phyloP scores from a whole-genome alignment of 2,888 invertebrate genomes.

The Chironomus riparius region DNA sequence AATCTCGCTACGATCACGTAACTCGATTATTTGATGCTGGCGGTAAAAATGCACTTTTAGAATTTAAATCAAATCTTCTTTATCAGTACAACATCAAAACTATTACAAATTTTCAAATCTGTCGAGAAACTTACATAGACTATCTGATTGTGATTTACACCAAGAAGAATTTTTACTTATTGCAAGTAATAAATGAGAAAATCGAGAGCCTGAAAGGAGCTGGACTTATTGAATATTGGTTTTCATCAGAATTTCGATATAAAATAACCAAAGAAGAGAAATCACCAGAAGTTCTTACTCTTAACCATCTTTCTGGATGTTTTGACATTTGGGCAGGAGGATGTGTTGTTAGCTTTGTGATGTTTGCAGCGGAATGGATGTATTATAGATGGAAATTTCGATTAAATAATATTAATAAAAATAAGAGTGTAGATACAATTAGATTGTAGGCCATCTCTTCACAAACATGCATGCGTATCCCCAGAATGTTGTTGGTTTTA shows the following conservation, averaged over 20 bases:
- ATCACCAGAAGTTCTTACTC: not conserved
- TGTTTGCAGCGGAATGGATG: not conserved
- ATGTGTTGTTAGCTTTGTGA: not conserved
- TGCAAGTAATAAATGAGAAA: not conserved
- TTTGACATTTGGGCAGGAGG: not conserved
- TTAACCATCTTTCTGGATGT: not conserved
- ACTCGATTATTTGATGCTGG: too few species aligned
- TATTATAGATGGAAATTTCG: too few species aligned
- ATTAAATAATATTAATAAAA: too few species aligned
- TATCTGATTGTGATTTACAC: slow-evolving; percentile 3
- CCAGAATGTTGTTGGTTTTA: too few species aligned
- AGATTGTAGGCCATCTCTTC: too few species aligned
- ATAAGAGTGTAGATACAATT: too few species aligned
- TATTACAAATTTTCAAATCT: not conserved
- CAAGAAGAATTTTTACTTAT: not conserved
- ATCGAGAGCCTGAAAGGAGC: not conserved
- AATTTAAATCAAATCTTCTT: too few species aligned
- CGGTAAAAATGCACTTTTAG: too few species aligned
- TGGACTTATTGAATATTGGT: slow-evolving; percentile 6
- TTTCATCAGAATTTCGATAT: not conserved
- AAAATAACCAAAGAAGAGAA: not conserved
- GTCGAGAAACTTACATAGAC: not conserved
- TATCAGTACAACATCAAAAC: too few species aligned
- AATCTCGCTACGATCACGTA: too few species aligned
- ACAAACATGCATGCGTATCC: too few species aligned